A percentile compares a stretch with the other conserved stretches of the same genome.
phyloP scores from a whole-genome alignment of 1,140 invertebrate genomes.

The Tyrophagus putrescentiae region DNA sequence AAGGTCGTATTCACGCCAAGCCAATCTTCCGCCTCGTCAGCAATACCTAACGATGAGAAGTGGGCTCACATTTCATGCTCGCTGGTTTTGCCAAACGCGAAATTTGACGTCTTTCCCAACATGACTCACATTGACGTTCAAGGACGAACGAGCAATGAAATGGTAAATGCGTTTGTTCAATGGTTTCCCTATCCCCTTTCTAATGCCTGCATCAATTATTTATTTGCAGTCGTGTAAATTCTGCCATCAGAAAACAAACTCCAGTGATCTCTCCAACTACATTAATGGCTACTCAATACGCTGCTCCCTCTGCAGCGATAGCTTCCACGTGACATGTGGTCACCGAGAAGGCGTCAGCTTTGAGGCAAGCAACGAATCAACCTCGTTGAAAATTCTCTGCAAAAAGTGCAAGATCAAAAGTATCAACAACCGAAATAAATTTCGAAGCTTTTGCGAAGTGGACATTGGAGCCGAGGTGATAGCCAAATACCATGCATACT shows the following conservation, averaged over 20 bases:
- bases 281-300: constrained; percentile 33
- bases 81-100: constrained; percentile 36
- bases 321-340: constrained; percentile 41
- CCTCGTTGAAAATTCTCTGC: constrained; percentile 40
- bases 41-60: constrained; percentile 40
- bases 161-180: constrained; percentile 5
- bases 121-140: constrained; percentile 38
- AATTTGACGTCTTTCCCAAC: constrained; percentile 28
- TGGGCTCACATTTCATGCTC: constrained; percentile 44
- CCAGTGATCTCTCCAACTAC: constrained; percentile 1
- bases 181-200: constrained; percentile 4
- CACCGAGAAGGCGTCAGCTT: constrained; percentile 36
- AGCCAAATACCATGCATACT: constrained; percentile 48
- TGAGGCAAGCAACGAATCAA: constrained; percentile 35
- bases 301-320: constrained; percentile 36
- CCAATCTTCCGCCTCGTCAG: too few species aligned
- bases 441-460: constrained; percentile 27
- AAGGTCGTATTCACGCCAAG: too few species aligned
- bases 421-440: constrained; percentile 3
- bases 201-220: constrained; percentile 21
- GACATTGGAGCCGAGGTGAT: constrained; percentile 38
- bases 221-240: constrained; percentile 26
- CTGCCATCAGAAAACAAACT: constrained; percentile 23
- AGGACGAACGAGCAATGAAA: constrained; percentile 24
- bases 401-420: constrained; percentile 28